phyloP scores from a whole-genome alignment of 2,797 vertebrate species.

The Rhyacichthys aspro region DNA sequence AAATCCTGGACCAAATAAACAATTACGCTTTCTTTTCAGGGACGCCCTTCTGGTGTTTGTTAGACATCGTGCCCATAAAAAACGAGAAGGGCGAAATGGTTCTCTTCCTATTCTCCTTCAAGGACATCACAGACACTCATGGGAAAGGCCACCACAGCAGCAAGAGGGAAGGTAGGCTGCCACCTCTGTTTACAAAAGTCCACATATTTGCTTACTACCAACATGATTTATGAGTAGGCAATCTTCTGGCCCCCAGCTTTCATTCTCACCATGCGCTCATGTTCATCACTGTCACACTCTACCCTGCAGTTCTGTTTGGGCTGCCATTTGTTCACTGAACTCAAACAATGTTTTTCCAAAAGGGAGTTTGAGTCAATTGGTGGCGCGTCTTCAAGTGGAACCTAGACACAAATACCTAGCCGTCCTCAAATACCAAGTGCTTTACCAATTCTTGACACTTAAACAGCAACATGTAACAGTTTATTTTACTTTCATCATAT shows the following conservation, averaged over 20 bases:
- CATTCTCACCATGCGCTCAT: constrained; percentile 32
- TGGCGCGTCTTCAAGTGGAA: constrained; percentile 50
- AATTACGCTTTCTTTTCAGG: constrained; percentile 71
- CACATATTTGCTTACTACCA: constrained; percentile 41
- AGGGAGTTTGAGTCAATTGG: constrained; percentile 36
- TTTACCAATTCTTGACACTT: neutral
- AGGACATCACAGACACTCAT: constrained; percentile 90
- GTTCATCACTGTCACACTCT: constrained; percentile 67
- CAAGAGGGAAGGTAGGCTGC: constrained; percentile 82
- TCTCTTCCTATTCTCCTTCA: constrained; percentile 97
- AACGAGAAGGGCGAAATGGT: constrained; percentile 98
- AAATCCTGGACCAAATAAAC: neutral
- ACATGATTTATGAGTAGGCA: constrained; percentile 54
- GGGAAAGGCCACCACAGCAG: constrained; percentile 75
- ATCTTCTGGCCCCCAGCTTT: constrained; percentile 38
- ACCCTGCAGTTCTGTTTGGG: constrained; percentile 38
- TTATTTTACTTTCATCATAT: too few species aligned
- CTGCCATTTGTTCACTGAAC: constrained; percentile 35
- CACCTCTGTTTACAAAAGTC: constrained; percentile 11
- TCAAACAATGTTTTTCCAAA: constrained; percentile 47
- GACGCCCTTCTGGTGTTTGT: constrained; percentile 89
- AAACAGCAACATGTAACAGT: too few species aligned
- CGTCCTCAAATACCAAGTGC: constrained; percentile 29
- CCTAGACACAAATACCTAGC: constrained; percentile 32
- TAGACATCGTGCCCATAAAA: constrained; percentile 97